Evolutionary conservation across 2,888 invertebrate genomes (phyloP).

Genomic region (Drosophila testacea): DNA sequence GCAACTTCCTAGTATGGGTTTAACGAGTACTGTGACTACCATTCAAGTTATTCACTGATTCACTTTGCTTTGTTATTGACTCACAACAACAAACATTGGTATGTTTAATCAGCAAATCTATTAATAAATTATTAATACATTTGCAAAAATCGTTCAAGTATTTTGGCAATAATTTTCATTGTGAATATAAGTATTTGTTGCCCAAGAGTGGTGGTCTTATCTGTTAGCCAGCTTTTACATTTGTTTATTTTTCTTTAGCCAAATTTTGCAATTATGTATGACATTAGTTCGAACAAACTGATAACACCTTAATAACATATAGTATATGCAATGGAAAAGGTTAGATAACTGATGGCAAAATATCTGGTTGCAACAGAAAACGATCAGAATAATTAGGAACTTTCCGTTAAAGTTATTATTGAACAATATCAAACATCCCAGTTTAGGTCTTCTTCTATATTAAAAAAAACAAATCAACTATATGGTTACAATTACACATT

Average conservation of each 20-base stretch:
- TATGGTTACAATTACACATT: constrained; percentile 62
- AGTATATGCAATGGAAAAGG: background rate
- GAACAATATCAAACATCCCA: background rate
- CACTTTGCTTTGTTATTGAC: constrained; percentile 29
- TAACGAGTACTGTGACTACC: background rate
- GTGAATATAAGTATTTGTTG: constrained; percentile 19
- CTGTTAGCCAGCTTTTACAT: constrained; percentile 13
- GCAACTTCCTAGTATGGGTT: constrained; percentile 17
- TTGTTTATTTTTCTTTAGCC: constrained; percentile 11
- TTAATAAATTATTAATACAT: constrained; percentile 67
- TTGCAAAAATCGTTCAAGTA: constrained; percentile 12
- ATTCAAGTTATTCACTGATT: constrained; percentile 38
- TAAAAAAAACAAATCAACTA: background rate
- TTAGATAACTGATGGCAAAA: constrained; percentile 1
- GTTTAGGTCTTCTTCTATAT: background rate
- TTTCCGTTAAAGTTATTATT: background rate
- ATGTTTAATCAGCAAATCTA: constrained; percentile 71
- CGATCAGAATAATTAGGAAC: too few species aligned
- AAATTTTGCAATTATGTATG: constrained; percentile 35
- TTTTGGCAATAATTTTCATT: constrained; percentile 42
- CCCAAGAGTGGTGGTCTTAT: constrained; percentile 47
- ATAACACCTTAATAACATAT: constrained; percentile 10
- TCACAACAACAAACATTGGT: constrained; percentile 24
- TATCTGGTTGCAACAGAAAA: background rate
- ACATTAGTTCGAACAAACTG: constrained; percentile 16